These are phyloP conservation scores for Adelphocoris suturalis DNA, from an alignment of 2,888 invertebrate species.

Conservation along the genomic window DNA sequence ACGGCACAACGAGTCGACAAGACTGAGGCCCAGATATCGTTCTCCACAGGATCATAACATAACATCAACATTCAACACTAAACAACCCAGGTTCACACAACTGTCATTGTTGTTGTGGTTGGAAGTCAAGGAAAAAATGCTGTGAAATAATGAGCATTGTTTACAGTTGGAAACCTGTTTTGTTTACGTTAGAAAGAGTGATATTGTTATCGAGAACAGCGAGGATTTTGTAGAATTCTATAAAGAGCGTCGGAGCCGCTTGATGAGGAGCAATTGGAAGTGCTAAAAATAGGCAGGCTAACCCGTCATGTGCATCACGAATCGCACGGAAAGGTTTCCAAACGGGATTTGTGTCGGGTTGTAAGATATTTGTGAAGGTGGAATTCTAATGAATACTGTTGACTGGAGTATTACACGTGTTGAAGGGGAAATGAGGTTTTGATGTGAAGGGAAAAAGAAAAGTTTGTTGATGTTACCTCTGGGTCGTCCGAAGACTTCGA, in stretches of 20 bases:
- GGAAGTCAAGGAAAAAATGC: not conserved
- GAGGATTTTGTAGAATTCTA: not conserved
- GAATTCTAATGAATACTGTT: not conserved
- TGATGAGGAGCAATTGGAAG: conserved; percentile 37
- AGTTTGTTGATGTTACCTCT: conserved; percentile 56
- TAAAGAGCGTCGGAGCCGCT: not conserved
- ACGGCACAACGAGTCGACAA: not conserved
- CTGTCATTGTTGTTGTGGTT: not conserved
- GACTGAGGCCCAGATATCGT: no score
- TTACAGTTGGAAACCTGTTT: not conserved
- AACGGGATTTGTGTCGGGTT: not conserved
- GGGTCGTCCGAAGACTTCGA: conserved; percentile 71
- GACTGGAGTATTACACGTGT: not conserved
- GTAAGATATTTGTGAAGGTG: not conserved
- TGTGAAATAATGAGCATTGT: not conserved
- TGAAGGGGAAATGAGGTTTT: not conserved
- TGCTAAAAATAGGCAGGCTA: conserved; percentile 5
- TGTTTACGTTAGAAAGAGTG: not conserved
- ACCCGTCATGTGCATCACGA: conserved; percentile 52
- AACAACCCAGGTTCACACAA: not conserved
- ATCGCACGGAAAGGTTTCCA: not conserved
- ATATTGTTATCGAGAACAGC: not conserved
- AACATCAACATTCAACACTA: not conserved
- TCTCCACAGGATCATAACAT: no score
- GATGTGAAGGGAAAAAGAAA: not conserved